Percentiles rank a stretch among this genome's conserved stretches.
phyloP scores from a whole-genome alignment of 1,140 invertebrate genomes.

The Lasaia peninsularis region DNA sequence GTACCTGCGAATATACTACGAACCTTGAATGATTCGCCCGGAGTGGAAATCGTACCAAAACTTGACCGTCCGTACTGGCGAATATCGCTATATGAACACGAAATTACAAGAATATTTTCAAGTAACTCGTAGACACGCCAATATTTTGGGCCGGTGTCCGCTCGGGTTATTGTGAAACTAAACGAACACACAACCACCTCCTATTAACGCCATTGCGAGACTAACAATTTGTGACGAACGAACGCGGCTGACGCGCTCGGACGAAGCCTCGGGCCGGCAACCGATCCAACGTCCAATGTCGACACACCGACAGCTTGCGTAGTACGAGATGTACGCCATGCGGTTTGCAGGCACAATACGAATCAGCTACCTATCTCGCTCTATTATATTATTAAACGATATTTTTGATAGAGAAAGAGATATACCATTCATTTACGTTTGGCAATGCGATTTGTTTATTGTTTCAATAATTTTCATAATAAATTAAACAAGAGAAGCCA shows the following conservation, averaged over 20 bases:
- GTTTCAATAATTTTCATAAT: slow-evolving; percentile 68
- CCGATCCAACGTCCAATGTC: slow-evolving; percentile 74
- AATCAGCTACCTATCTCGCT: slow-evolving; percentile 44
- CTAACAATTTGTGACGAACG: slow-evolving; percentile 49
- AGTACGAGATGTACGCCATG: slow-evolving; percentile 71
- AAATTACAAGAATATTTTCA: slow-evolving; percentile 68
- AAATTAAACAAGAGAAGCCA: slow-evolving; percentile 41
- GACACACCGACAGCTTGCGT: slow-evolving; percentile 75
- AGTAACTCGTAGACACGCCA: slow-evolving; percentile 75
- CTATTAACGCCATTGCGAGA: slow-evolving; percentile 76
- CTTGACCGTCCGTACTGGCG: slow-evolving; percentile 71
- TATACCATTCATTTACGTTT: slow-evolving; percentile 73
- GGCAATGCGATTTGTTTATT: slow-evolving; percentile 62
- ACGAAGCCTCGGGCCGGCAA: slow-evolving; percentile 65
- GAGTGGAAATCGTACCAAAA: slow-evolving; percentile 78
- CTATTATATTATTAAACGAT: slow-evolving; percentile 20
- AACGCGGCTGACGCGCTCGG: slow-evolving; percentile 48
- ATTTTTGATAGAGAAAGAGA: slow-evolving; percentile 44
- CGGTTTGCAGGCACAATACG: slow-evolving; percentile 40
- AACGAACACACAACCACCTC: slow-evolving; percentile 70
- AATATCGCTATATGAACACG: slow-evolving; percentile 46
- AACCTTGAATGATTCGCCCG: slow-evolving; percentile 76
- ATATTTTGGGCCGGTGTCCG: slow-evolving; percentile 78
- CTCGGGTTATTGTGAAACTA: slow-evolving; percentile 69
- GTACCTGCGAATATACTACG: slow-evolving; percentile 69